Base-by-base conservation (phyloP, 2,113 vertebrate species). In the Syngnathoides biaculeatus region DNA sequence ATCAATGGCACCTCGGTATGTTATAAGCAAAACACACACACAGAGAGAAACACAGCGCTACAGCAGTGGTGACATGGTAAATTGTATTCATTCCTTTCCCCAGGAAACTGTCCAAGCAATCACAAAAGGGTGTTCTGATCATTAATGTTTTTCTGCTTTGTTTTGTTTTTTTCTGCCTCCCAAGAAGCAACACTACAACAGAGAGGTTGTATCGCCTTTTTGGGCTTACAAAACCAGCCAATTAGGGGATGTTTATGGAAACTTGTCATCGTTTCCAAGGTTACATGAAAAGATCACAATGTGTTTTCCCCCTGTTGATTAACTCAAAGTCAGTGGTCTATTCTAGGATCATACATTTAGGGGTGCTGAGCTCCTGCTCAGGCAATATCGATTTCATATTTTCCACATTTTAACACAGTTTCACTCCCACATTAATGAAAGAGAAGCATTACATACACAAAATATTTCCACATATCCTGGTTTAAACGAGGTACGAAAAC, bases 1-100 rank as follows among this genome's bases (percentile, higher is more conserved):
- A 88, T 95, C 88, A 95, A 95, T 0, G 94, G 94, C 70, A 95
- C 89, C 0, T 88, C 89, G 73, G 92, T 93, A 93, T 88, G 93
- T 56, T n/a, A 56, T 1, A 45, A 27, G 26, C 8, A 26, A 63
- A 22, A 45, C 17, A 22, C 22, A 24, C 61, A 64, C 63, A 30
- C 10, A 43, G n/a, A n/a, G n/a, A n/a, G n/a, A n/a, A 43, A 13
- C 52, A 26, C 5, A 39, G 8, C 65, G 35, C 67, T 53, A 40
- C 30, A 58, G 47, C 22, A 62, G 26, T 8, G 17, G 42, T 43
- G 30, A 22, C 47, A 40, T 24, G 5, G 45, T 35, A n/a, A 19
- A 68, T 35, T 50, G 62, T 48, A 50, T 60, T n/a, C 4, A 62
- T 62, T 62, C 7, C 59, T n/a, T 58, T 43, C 39, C 59, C 24